phyloP scores from a whole-genome alignment of 1,140 invertebrate genomes.

The Lucilia sericata region DNA sequence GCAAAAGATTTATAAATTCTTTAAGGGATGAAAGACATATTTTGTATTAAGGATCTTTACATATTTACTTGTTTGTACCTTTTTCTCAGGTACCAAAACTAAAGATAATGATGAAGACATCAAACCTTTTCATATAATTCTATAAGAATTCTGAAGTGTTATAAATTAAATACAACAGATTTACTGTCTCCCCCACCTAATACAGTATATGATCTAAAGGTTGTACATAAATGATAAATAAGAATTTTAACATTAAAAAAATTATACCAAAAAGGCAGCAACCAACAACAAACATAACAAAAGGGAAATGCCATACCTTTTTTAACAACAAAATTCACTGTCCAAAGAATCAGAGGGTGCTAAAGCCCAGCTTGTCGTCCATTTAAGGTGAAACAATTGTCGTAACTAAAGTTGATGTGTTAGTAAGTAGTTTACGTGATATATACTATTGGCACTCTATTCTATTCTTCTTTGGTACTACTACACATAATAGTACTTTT shows the following conservation, averaged over 20 bases:
- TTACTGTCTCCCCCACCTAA: background rate
- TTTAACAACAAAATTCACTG: background rate
- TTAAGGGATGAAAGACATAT: too few species aligned
- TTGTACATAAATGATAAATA: background rate
- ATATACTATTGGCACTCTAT: too few species aligned
- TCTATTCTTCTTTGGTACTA: too few species aligned
- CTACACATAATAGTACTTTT: background rate
- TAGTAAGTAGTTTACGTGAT: background rate
- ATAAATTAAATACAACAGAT: too few species aligned
- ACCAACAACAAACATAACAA: background rate
- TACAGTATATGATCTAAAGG: background rate
- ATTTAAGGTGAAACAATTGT: conserved; percentile 4
- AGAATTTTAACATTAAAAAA: too few species aligned
- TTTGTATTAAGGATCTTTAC: too few species aligned
- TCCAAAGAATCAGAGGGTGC: background rate
- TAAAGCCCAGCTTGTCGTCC: background rate
- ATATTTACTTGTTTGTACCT: too few species aligned
- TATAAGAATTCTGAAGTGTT: too few species aligned
- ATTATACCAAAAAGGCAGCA: background rate
- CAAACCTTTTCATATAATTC: too few species aligned
- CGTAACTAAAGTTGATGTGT: background rate
- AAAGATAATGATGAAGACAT: too few species aligned
- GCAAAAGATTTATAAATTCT: too few species aligned
- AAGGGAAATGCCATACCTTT: conserved; percentile 7
- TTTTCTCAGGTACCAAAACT: too few species aligned